These are phyloP conservation scores for Cossypha dichroa DNA, from an alignment of 2,797 vertebrate genomes.

Conservation along the genomic window DNA sequence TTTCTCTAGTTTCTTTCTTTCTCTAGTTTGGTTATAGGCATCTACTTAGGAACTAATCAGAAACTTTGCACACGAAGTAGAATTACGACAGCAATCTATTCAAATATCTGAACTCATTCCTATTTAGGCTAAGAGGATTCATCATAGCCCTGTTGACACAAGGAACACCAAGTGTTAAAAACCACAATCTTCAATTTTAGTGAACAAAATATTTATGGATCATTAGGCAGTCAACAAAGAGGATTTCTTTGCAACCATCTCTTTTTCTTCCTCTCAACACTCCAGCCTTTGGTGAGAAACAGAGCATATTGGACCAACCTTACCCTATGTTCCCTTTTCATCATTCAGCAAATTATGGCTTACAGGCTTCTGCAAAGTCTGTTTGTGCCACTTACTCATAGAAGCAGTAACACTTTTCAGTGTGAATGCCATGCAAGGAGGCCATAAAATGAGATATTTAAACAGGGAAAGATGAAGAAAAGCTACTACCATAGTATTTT, in stretches of 20 bases:
- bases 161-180: not conserved
- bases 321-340: not conserved
- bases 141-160: not conserved
- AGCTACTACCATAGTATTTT: not conserved
- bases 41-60: not conserved
- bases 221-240: slow-evolving; percentile 9
- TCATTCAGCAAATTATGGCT: slow-evolving; percentile 8
- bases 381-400: slow-evolving; percentile 11
- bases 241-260: not conserved
- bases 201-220: not conserved
- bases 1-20: not conserved
- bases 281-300: not conserved
- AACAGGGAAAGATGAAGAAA: slow-evolving; percentile 7
- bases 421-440: not conserved
- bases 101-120: not conserved
- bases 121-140: not conserved
- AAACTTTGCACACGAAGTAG: not conserved
- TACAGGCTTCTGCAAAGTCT: not conserved
- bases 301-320: not conserved
- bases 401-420: not conserved
- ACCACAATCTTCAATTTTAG: not conserved
- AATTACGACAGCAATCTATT: not conserved
- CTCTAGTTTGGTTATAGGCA: not conserved
- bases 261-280: not conserved
- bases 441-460: not conserved